Evolutionary conservation across 2,797 vertebrate species (phyloP), one percentile per base, ranked within the genome.

Genomic region (Amblyraja radiata): DNA sequence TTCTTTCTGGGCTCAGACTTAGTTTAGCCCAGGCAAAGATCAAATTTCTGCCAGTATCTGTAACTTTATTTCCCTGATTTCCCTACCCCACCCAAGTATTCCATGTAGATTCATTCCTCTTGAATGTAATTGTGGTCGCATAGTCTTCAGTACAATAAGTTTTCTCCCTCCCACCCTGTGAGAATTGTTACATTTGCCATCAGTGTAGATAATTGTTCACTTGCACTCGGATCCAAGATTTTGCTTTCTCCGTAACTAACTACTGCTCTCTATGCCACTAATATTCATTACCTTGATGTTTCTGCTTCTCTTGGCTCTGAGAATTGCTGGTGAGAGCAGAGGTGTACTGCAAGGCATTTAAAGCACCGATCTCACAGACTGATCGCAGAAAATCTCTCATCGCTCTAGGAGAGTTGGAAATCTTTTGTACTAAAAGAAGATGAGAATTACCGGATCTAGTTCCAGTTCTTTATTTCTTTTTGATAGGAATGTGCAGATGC

Each of bases 401-500:
- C 36, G 28, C 21, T 28, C 90, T 74, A 23, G 68, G 36, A 91
- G 1, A 3, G 1, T 91, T 91, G 21, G 36, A 11, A 73, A 46
- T 5, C 9, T 2, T 71, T 39, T 28, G 4, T 14, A 54, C 0
- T 74, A n/a, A 74, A 54, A 6, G 11, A 28, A 74, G 39, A 2
- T 6, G 39, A 54, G 39, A 73, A 92, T 74, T 25, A 16, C 61
- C 46, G 14, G 86, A 90, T 71, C 65, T 36, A 39, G 14, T 86
- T 88, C 63, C 2, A 90, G 9, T 54, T 92, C 0, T 61, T 92
- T 23, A 93, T 81, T 93, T 13, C 93, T 36, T 93, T 39, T 73
- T 21, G 46, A 78, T 94, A 99, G 98, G 98, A 99, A 11, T 99
- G 99, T 94, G 97, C 98, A 0, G 99, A 99, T 25, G 97, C 97